phyloP scores from a whole-genome alignment of 2,113 vertebrate species.

The Syrmaticus mikado region DNA sequence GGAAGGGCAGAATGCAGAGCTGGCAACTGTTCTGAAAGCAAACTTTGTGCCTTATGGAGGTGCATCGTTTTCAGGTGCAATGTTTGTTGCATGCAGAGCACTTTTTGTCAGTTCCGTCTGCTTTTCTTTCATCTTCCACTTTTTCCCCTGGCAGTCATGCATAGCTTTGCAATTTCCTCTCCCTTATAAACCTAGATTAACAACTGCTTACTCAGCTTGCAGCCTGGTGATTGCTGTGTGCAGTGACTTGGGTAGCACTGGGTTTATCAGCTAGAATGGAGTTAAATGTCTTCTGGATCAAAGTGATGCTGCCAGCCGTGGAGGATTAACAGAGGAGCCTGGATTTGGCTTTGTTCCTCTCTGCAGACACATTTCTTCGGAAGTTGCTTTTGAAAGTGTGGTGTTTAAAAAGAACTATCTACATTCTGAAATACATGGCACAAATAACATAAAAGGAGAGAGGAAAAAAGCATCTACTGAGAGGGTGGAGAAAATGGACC shows the following conservation, averaged over 20 bases:
- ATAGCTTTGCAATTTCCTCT: neutral
- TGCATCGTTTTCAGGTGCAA: neutral
- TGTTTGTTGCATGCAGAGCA: neutral
- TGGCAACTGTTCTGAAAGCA: neutral
- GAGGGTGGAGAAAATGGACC: neutral
- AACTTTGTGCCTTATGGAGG: neutral
- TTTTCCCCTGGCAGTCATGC: neutral
- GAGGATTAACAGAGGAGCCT: neutral
- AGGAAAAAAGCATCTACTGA: neutral
- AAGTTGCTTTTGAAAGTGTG: neutral
- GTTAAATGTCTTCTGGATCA: neutral
- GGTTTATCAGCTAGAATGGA: neutral
- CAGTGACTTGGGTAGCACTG: neutral
- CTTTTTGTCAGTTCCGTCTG: neutral
- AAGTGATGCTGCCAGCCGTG: neutral
- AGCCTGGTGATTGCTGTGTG: no score
- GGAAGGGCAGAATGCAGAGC: neutral
- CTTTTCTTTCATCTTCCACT: neutral
- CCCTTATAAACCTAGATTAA: neutral
- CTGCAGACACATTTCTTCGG: fast-evolving
- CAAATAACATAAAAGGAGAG: neutral
- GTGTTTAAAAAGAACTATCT: no score
- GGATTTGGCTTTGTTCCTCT: neutral
- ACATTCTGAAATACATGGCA: neutral
- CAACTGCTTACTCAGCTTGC: neutral